Percentiles rank a stretch among this genome's conserved stretches.
These are phyloP conservation scores for Papilio helenus DNA, from an alignment of 1,140 invertebrate species.

Conservation along the genomic window DNA sequence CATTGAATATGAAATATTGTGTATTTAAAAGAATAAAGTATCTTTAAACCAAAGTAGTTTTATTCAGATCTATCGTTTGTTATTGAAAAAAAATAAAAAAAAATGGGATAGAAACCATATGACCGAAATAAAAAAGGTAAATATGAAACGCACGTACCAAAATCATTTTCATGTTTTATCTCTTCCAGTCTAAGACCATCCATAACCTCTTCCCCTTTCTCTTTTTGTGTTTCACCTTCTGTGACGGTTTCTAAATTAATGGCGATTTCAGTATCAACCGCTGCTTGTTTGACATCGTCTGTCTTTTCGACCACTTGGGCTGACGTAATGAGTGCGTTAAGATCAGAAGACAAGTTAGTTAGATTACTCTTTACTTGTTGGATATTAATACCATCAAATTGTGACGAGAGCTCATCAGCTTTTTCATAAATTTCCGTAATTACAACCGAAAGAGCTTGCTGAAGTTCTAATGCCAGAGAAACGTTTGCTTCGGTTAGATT, in stretches of 20 bases:
- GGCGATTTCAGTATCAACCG: neutral
- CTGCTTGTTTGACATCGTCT: neutral
- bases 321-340: neutral
- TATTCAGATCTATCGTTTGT: too few species aligned
- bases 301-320: neutral
- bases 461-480: constrained; percentile 2
- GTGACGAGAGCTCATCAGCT: constrained; percentile 14
- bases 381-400: constrained; percentile 13
- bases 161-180: neutral
- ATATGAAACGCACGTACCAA: neutral
- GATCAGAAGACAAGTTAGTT: constrained; percentile 16
- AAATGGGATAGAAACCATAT: neutral
- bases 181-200: neutral
- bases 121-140: neutral
- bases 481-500: neutral
- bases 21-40: too few species aligned
- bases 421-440: constrained; percentile 18
- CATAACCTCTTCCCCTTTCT: neutral
- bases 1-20: too few species aligned
- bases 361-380: constrained; percentile 1
- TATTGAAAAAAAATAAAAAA: neutral
- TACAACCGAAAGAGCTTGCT: constrained; percentile 9
- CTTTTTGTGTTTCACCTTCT: neutral
- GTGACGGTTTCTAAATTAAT: neutral
- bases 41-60: too few species aligned